Base-by-base conservation (phyloP, 2,888 invertebrate species). In the Mythimna ferrago region DNA sequence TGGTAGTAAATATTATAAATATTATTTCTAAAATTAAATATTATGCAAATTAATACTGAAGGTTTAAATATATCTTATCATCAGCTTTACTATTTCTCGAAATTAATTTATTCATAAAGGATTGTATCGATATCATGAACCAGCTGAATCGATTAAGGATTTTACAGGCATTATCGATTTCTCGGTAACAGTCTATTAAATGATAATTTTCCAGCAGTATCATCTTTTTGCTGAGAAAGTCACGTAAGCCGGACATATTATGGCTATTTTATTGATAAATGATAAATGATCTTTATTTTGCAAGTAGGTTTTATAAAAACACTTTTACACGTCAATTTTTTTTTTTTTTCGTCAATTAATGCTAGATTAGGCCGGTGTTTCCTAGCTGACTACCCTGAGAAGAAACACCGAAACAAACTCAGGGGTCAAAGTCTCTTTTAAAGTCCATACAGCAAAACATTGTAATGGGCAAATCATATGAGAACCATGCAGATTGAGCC, bases 141-240 rank as follows among this genome's bases (percentile, higher is more conserved):
- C 57, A 60, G 44, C 60, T 57, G 76, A 72, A 58, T 66, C 63
- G 73, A 84, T 77, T 66, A 84, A 60, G 69, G 69, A 73, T 81
- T 81, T 76, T 68, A 73, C 72, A 58, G 64, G 64, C 16, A 69
- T 75, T 84, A 83, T 83, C 69, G 66, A 61, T 68, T 84, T 75
- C 70, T 70, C 38, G 69, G 71, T 78, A 84, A 58, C 75, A 65
- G 73, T 82, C 77, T 69, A 19, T 32, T 65, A 57, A 61, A 73
- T 56, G 72, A 71, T 73, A 57, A 76, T 57, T 56, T 62, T 64
- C 53, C 69, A 68, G 57, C 63, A 26, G 60, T 66, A 64, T 51
- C 53, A 66, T 82, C 75, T 67, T 96, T 98, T 99, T 92, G 98
- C 98, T 35, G 98, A 48, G 9, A 51, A 38, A 67, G 77, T 85